These are phyloP conservation scores for Synanthedon tipuliformis DNA, from an alignment of 2,888 invertebrate species.

Conservation along the genomic window DNA sequence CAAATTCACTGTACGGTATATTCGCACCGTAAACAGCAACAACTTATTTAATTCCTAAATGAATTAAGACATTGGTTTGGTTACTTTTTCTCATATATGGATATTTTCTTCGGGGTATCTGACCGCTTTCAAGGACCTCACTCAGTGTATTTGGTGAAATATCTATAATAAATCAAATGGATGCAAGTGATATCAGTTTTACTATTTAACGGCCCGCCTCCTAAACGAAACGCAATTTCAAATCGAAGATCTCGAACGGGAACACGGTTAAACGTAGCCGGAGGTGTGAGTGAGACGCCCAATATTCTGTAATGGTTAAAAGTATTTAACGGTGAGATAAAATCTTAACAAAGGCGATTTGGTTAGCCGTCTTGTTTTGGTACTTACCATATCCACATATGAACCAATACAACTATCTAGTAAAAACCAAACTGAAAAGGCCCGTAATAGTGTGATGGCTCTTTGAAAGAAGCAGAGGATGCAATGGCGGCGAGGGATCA, in stretches of 20 bases:
- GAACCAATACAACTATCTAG: slow-evolving; percentile 56
- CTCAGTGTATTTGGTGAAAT: neutral
- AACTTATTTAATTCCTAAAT: too few species aligned
- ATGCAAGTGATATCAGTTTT: neutral
- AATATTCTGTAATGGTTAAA: slow-evolving; percentile 63
- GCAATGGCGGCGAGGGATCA: slow-evolving; percentile 29
- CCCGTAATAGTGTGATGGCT: slow-evolving; percentile 20
- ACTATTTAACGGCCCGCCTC: neutral
- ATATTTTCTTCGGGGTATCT: too few species aligned
- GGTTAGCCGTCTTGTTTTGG: slow-evolving; percentile 66
- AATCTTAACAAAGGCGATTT: slow-evolving; percentile 69
- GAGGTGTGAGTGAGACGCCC: slow-evolving; percentile 51
- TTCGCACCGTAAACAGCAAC: too few species aligned
- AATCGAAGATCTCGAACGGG: slow-evolving; percentile 30
- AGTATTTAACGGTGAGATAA: slow-evolving; percentile 68
- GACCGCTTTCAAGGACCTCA: neutral
- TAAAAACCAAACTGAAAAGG: slow-evolving; percentile 30
- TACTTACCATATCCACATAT: slow-evolving; percentile 58
- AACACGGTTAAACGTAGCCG: slow-evolving; percentile 52
- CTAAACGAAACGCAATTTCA: slow-evolving; percentile 4
- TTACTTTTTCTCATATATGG: too few species aligned
- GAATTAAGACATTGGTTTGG: too few species aligned
- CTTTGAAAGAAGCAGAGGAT: slow-evolving; percentile 11
- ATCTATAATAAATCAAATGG: neutral
- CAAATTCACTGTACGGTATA: too few species aligned